Conservation (phyloP, 2,888 invertebrate genomes). For the Sphaerophoria rueppellii region DNA sequence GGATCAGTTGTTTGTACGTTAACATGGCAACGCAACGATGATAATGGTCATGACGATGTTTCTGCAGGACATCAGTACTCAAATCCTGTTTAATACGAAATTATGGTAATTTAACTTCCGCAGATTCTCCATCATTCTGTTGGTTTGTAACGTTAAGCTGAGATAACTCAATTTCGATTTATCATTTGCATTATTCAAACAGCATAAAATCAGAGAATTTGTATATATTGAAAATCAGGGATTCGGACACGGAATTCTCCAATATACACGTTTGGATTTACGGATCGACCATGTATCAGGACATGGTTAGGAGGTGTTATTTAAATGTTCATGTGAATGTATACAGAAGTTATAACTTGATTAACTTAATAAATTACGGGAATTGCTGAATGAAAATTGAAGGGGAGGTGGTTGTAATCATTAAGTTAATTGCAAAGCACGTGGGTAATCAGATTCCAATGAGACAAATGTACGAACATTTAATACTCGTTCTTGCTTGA, state of each 20-base stretch:
- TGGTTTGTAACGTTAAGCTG: conserved; percentile 4
- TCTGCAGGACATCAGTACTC: neutral
- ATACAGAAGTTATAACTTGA: neutral
- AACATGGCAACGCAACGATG: neutral
- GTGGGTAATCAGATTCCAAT: conserved; percentile 14
- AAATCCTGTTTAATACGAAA: conserved; percentile 54
- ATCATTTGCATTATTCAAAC: neutral
- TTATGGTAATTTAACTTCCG: conserved; percentile 57
- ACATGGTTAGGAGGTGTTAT: neutral
- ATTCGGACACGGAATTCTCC: neutral
- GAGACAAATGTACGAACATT: neutral
- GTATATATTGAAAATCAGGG: neutral
- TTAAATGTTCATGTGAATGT: neutral
- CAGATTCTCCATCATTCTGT: neutral
- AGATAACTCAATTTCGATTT: conserved; percentile 25
- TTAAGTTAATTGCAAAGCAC: conserved; percentile 15
- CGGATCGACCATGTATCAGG: neutral
- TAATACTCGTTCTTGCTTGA: neutral
- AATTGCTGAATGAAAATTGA: neutral
- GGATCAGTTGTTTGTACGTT: conserved; percentile 42
- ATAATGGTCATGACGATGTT: conserved; percentile 1
- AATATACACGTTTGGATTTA: neutral
- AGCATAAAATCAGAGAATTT: neutral
- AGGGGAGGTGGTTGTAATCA: neutral
- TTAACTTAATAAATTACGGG: neutral